Conservation (phyloP, 2,113 vertebrate genomes). For the Oreochromis tanganicae region DNA sequence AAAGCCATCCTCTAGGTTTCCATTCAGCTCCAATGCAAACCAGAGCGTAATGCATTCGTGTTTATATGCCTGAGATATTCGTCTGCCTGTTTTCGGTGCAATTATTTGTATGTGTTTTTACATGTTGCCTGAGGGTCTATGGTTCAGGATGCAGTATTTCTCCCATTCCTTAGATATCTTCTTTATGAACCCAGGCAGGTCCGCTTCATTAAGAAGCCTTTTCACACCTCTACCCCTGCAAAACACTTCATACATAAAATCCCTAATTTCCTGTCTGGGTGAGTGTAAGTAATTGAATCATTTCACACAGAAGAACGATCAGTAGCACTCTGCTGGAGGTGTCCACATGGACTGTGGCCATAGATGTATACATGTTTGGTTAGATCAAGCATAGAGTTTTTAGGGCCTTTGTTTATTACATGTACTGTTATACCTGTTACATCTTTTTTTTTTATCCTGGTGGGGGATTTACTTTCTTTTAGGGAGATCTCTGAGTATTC, state of each 20-base stretch:
- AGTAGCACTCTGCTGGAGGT: constrained; percentile 30
- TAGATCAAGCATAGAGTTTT: background rate
- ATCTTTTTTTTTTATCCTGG: background rate
- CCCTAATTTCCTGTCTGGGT: constrained; percentile 69
- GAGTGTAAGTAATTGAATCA: constrained; percentile 68
- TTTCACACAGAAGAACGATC: constrained; percentile 62
- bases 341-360: background rate
- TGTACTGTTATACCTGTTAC: background rate
- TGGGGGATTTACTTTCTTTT: background rate
- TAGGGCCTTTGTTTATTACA: background rate
- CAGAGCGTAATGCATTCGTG: background rate
- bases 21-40: background rate
- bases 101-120: background rate
- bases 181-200: constrained; percentile 41
- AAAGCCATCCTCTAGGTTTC: background rate
- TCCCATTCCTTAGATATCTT: constrained; percentile 46
- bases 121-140: background rate
- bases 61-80: background rate
- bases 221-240: constrained; percentile 37
- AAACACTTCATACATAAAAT: constrained; percentile 69
- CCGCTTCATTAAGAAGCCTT: constrained; percentile 63
- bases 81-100: background rate
- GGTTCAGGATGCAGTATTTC: constrained; percentile 27
- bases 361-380: background rate
- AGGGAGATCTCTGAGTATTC: background rate